Base-by-base conservation (phyloP, 2,888 invertebrate genomes). In the Cantharis lateralis region DNA sequence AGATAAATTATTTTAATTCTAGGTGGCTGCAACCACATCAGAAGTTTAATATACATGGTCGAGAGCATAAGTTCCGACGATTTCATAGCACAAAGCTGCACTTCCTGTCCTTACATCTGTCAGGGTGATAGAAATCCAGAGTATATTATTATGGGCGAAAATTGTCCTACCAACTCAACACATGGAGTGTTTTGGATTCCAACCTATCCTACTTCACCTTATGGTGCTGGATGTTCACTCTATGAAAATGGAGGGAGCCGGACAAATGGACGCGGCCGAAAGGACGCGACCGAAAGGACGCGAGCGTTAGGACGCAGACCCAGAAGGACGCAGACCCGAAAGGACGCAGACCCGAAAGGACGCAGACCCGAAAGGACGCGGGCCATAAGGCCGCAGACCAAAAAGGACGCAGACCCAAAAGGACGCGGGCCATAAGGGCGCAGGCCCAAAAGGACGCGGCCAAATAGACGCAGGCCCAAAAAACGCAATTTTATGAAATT, bases 121-220 rank as follows among this genome's bases (percentile, higher is more conserved):
- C 13, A 16, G 0, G 10, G 24, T 9, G 62, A 69, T 11, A 10
- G 26, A 0, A 62, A 28, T 10, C 48, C 61, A 2, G 13, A n/a
- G n/a, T 74, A 69, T 28, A 10, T 16, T 15, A 16, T 63, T 5
- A 74, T 74, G 74, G 74, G 74, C 4, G 74, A 74, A 63, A 15
- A 32, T 20, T 62, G 18, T 18, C 16, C 48, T 48, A 7, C 5
- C 1, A 48, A 48, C n/a, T 48, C 48, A 48, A n/a, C 13, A 7
- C n/a, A 48, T 48, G 3, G 7, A n/a, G 48, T n/a, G 48, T 48
- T 48, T n/a, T 32, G 16, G 11, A 15, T 69, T 9, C 69, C 69
- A 11, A 69, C 69, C 9, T 15, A 28, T 10, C 10, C 26, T 26
- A 15, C 28, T 26, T 26, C 69, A 15, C 69, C 69, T 10, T 48